Conservation (phyloP, 2,113 vertebrate genomes). For the Diphyllodes magnificus region DNA sequence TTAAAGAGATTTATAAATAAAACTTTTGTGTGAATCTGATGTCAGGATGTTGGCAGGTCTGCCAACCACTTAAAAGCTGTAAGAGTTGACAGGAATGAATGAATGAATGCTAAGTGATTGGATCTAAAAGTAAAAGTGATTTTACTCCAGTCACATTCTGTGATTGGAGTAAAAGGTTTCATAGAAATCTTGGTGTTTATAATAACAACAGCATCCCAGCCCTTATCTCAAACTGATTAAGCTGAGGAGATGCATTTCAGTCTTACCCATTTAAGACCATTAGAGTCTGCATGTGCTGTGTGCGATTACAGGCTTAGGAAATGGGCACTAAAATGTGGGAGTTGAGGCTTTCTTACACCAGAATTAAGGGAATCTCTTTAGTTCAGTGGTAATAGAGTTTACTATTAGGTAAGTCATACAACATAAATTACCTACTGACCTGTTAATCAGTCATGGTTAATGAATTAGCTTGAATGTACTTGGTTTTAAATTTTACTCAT, state of each 20-base stretch:
- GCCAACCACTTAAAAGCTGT: background rate
- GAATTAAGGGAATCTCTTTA: background rate
- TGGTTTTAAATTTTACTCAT: background rate
- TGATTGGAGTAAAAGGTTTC: background rate
- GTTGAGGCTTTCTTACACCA: background rate
- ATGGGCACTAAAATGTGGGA: background rate
- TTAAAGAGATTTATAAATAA: background rate
- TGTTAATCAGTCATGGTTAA: background rate
- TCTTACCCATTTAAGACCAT: background rate
- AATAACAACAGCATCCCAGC: background rate
- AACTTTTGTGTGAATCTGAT: background rate
- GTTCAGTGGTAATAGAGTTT: background rate
- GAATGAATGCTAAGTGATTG: background rate
- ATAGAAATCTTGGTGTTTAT: background rate
- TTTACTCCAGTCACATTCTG: background rate
- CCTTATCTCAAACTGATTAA: background rate
- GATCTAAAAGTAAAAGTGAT: background rate
- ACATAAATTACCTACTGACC: background rate
- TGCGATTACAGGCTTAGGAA: background rate
- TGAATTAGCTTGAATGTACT: background rate
- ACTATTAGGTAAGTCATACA: background rate
- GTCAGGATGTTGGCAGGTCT: background rate
- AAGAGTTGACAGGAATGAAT: background rate
- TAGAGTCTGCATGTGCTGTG: rapidly evolving
- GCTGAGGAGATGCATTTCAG: background rate